Evolutionary conservation across 64 coral and sea anemone genomes (phyloP), one percentile per base, ranked within the genome.

Genomic region (Montipora efflorescens): DNA sequence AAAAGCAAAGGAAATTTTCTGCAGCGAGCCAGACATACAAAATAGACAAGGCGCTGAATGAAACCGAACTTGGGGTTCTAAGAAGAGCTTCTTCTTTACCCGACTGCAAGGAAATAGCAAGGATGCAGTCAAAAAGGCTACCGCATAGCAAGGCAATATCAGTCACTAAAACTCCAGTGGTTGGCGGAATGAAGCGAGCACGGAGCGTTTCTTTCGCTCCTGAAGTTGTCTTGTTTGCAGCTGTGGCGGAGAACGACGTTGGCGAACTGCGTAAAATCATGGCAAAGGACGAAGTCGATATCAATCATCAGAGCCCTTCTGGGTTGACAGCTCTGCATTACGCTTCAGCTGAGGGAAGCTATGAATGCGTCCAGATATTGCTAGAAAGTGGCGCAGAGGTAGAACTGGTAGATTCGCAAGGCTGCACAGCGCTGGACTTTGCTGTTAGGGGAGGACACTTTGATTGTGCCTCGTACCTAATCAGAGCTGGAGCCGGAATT

Each of bases 361-460:
- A 36, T 5, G 98, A 99, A 67, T 96, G 98, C 19, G 59, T 99
- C 0, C 47, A 95, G 76, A 15, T 92, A 5, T 68, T 99, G 51
- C 11, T 99, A 3, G 92, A 96, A 7, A 82, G 66, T 71, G 98
- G 98, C 7, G 95, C 98, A 1, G 25, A 89, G 21, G 90, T 96
- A 6, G 93, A 99, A 20, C 22, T 86, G 4, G 4, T 36, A 2
- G 92, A 99, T 52, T 94, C 92, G 1, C 59, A 96, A 80, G 95
- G 92, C 0, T 94, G 84, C 48, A 89, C 98, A 0, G 92, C 98
- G 7, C 81, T 99, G n/a, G 98, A 99, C 59, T 96, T 99, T 6
- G 98, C 98, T 5, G 98, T 96, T 19, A 92, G 95, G 10, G 98
- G 90, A 11, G 98, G 95, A 3, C 89, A 99, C 66, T 99, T 96